Conservation (phyloP, 2,888 invertebrate species). For the Agrochola lota region DNA sequence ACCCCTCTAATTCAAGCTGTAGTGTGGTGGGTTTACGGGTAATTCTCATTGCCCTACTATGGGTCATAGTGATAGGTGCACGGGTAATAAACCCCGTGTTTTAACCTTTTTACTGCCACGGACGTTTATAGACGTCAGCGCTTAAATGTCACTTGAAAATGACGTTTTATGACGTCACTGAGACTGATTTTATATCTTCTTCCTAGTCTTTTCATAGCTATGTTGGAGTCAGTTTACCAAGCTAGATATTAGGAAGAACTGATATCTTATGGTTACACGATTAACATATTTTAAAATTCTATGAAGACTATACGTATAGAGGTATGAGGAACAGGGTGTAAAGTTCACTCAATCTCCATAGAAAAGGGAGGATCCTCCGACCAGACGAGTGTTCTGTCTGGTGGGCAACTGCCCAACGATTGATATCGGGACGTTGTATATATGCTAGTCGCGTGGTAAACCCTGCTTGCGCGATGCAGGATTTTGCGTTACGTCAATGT, state of each 20-base stretch:
- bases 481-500: no score
- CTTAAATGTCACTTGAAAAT: not conserved
- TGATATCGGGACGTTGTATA: no score
- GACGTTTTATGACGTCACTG: not conserved
- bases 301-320: not conserved
- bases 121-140: slow-evolving; percentile 10
- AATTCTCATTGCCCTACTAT: slow-evolving; percentile 34
- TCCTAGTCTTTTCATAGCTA: not conserved
- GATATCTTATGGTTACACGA: not conserved
- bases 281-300: not conserved
- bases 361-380: no score
- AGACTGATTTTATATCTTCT: not conserved
- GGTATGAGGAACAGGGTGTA: no score
- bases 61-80: slow-evolving; percentile 15
- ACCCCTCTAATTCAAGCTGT: slow-evolving; percentile 27
- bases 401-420: no score
- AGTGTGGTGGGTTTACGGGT: slow-evolving; percentile 55
- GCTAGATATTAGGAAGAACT: not conserved
- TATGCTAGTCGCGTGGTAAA: no score
- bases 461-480: no score
- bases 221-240: not conserved
- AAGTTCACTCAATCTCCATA: no score
- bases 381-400: no score
- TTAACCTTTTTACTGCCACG: slow-evolving; percentile 48
- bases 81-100: slow-evolving; percentile 13